phyloP scores from a whole-genome alignment of 2,113 vertebrate genomes.

The Hiodon alosoides region DNA sequence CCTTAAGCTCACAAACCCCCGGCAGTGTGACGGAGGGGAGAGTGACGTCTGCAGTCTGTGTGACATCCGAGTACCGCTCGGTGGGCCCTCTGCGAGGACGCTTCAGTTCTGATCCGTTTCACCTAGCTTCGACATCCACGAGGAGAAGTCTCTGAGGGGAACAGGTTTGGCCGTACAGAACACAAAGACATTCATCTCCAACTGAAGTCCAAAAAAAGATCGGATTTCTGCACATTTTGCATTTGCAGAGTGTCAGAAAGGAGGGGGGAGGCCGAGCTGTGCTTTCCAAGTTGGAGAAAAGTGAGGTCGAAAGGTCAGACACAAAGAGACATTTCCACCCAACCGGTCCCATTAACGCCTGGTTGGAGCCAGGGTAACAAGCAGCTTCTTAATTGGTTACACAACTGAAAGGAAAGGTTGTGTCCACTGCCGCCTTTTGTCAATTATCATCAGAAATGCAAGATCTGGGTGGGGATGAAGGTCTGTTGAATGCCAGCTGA shows the following conservation, averaged over 20 bases:
- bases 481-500: not conserved
- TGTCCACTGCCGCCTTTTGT: not conserved
- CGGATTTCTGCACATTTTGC: slow-evolving; percentile 8
- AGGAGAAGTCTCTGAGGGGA: not conserved
- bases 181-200: slow-evolving; percentile 5
- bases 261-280: not conserved
- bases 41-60: not conserved
- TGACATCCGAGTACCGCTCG: not conserved
- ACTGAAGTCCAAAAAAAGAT: not conserved
- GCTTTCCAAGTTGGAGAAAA: slow-evolving; percentile 14
- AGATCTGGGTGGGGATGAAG: not conserved
- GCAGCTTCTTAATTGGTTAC: slow-evolving; percentile 5
- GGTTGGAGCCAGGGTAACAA: slow-evolving; percentile 2
- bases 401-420: slow-evolving; percentile 11
- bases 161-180: not conserved
- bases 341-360: slow-evolving; percentile 9
- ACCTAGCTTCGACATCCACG: not conserved
- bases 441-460: not conserved
- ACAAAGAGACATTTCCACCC: not conserved
- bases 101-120: not conserved
- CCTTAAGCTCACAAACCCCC: not conserved
- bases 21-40: not conserved
- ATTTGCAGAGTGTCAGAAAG: slow-evolving; percentile 7
- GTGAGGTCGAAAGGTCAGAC: slow-evolving; percentile 1
- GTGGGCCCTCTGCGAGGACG: not conserved